phyloP scores from a whole-genome alignment of 2,888 invertebrate species.

The Pimpla rufipes region DNA sequence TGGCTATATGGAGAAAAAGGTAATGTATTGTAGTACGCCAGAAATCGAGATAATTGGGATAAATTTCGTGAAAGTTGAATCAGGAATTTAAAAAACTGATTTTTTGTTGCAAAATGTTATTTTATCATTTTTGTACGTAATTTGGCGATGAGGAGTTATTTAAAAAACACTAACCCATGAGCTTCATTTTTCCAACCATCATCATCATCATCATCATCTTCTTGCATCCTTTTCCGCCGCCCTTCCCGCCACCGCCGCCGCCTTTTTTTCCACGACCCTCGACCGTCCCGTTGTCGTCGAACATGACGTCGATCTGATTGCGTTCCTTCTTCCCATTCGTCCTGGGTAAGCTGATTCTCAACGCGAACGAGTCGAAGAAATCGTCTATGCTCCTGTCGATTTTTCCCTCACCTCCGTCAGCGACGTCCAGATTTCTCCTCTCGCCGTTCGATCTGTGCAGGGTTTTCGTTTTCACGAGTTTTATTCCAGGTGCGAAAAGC shows the following conservation, averaged over 20 bases:
- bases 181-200: slow-evolving; percentile 88
- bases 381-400: slow-evolving; percentile 87
- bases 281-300: slow-evolving; percentile 78
- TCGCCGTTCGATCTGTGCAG: slow-evolving; percentile 58
- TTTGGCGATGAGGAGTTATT: too few relatives aligned
- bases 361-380: slow-evolving; percentile 87
- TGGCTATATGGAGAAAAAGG: slow-evolving; percentile 85
- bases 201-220: slow-evolving; percentile 89
- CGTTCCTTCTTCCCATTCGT: slow-evolving; percentile 77
- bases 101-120: too few relatives aligned
- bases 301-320: slow-evolving; percentile 82
- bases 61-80: not conserved
- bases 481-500: slow-evolving; percentile 87
- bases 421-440: slow-evolving; percentile 68
- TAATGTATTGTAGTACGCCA: too few relatives aligned
- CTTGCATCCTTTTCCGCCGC: slow-evolving; percentile 85
- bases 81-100: too few relatives aligned
- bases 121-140: too few relatives aligned
- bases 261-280: slow-evolving; percentile 84
- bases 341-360: slow-evolving; percentile 83
- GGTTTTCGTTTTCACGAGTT: slow-evolving; percentile 85
- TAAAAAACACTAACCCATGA: slow-evolving; percentile 86
- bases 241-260: slow-evolving; percentile 79
- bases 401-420: slow-evolving; percentile 82
- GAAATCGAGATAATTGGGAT: too few relatives aligned